Evolutionary conservation across 2,888 invertebrate genomes (phyloP).

Genomic region (Atherix ibis): DNA sequence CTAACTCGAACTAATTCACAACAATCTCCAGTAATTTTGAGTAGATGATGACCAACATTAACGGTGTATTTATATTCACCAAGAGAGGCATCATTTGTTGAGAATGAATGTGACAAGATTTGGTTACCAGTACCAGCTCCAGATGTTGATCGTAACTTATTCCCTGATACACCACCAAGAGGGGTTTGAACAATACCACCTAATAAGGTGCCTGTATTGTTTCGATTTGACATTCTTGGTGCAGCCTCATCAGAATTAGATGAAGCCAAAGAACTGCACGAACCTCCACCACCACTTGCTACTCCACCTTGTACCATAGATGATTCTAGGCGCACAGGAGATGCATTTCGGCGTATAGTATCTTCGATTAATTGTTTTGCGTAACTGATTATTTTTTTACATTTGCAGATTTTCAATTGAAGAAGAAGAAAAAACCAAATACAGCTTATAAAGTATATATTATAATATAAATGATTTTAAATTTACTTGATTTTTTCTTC

Average conservation of each 20-base stretch:
- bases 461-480: neutral
- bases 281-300: slow-evolving; percentile 41
- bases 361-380: slow-evolving; percentile 90
- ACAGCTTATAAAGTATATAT: neutral
- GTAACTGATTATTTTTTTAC: slow-evolving; percentile 49
- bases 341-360: slow-evolving; percentile 87
- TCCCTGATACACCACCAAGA: slow-evolving; percentile 7
- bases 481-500: slow-evolving; percentile 84
- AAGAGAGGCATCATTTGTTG: slow-evolving; percentile 67
- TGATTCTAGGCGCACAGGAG: slow-evolving; percentile 62
- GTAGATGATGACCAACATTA: slow-evolving; percentile 62
- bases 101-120: slow-evolving; percentile 56
- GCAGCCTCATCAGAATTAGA: slow-evolving; percentile 41
- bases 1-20: slow-evolving; percentile 69
- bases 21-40: slow-evolving; percentile 74
- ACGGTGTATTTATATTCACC: slow-evolving; percentile 84
- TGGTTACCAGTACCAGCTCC: slow-evolving; percentile 8
- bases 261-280: slow-evolving; percentile 65
- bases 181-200: slow-evolving; percentile 12
- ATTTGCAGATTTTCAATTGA: slow-evolving; percentile 5
- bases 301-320: slow-evolving; percentile 27
- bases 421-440: slow-evolving; percentile 5
- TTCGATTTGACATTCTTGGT: slow-evolving; percentile 21
- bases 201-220: slow-evolving; percentile 13
- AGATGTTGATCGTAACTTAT: slow-evolving; percentile 7